Evolutionary conservation across 2,113 vertebrate species (phyloP).

Genomic region (Oreotragus oreotragus): DNA sequence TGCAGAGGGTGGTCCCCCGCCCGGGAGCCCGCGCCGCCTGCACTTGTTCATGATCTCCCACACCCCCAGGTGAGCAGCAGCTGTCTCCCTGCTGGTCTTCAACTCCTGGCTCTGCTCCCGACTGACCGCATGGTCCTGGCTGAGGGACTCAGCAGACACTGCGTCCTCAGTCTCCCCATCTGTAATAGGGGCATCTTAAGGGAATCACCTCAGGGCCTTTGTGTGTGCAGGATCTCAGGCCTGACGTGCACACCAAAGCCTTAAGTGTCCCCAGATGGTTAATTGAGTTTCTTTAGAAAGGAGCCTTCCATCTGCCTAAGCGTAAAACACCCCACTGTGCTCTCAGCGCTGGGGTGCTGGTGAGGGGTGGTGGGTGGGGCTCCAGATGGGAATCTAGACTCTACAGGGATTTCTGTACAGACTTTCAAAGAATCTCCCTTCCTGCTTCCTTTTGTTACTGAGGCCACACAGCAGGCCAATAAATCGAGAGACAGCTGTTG

Average conservation of each 20-base stretch:
- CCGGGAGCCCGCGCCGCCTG: accelerated
- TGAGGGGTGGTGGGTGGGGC: background rate
- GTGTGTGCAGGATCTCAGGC: background rate
- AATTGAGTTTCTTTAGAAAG: background rate
- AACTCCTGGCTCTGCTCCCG: background rate
- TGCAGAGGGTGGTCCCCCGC: too few relatives aligned
- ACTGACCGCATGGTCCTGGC: background rate
- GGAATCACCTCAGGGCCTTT: background rate
- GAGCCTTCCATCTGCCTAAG: background rate
- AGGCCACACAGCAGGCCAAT: background rate
- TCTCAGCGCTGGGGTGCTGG: background rate
- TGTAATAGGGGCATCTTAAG: background rate
- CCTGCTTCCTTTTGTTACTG: background rate
- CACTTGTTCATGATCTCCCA: background rate
- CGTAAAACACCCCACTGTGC: background rate
- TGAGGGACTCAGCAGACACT: background rate
- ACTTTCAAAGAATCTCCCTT: background rate
- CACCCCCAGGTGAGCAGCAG: background rate
- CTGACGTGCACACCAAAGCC: background rate
- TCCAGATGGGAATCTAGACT: background rate
- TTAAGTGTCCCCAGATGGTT: background rate
- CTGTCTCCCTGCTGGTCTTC: background rate
- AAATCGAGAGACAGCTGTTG: background rate
- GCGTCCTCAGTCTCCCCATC: background rate
- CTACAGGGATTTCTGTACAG: background rate